phyloP scores from a whole-genome alignment of 2,797 vertebrate species.

The Poliocrania exsul region DNA sequence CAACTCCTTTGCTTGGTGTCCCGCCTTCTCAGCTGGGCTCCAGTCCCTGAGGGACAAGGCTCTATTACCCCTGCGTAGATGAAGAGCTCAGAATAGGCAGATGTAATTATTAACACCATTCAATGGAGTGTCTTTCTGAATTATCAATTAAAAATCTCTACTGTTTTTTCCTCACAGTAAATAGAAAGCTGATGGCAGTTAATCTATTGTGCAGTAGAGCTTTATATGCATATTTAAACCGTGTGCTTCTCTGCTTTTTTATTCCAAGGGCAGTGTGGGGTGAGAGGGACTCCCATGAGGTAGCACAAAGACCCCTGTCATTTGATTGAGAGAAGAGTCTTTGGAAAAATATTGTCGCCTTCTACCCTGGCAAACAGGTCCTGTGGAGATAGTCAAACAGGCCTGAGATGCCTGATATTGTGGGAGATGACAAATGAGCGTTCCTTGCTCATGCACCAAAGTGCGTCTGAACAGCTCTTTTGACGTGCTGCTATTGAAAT shows the following conservation, averaged over 20 bases:
- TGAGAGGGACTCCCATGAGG: slow-evolving; percentile 58
- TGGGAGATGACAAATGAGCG: slow-evolving; percentile 29
- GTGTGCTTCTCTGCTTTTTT: slow-evolving; percentile 20
- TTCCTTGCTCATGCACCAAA: neutral
- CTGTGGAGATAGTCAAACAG: slow-evolving; percentile 53
- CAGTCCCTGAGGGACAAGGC: slow-evolving; percentile 54
- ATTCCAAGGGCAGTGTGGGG: slow-evolving; percentile 43
- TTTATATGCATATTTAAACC: slow-evolving; percentile 65
- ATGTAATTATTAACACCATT: slow-evolving; percentile 71
- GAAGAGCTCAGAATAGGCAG: slow-evolving; percentile 67
- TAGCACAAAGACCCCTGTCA: slow-evolving; percentile 61
- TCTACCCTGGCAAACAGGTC: slow-evolving; percentile 62
- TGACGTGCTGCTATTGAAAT: neutral
- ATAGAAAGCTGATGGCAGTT: slow-evolving; percentile 53
- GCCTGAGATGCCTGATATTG: neutral
- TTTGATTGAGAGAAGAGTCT: slow-evolving; percentile 29
- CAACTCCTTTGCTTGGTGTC: slow-evolving; percentile 83
- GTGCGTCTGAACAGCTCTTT: neutral
- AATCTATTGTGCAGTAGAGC: slow-evolving; percentile 57
- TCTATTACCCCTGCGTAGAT: slow-evolving; percentile 64
- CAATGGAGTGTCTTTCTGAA: slow-evolving; percentile 68
- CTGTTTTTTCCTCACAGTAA: slow-evolving; percentile 56
- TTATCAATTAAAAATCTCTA: slow-evolving; percentile 72
- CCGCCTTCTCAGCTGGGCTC: slow-evolving; percentile 79
- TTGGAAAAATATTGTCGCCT: slow-evolving; percentile 56